Conservation (phyloP, 2,888 invertebrate genomes). For the Cephus nigrinus region DNA sequence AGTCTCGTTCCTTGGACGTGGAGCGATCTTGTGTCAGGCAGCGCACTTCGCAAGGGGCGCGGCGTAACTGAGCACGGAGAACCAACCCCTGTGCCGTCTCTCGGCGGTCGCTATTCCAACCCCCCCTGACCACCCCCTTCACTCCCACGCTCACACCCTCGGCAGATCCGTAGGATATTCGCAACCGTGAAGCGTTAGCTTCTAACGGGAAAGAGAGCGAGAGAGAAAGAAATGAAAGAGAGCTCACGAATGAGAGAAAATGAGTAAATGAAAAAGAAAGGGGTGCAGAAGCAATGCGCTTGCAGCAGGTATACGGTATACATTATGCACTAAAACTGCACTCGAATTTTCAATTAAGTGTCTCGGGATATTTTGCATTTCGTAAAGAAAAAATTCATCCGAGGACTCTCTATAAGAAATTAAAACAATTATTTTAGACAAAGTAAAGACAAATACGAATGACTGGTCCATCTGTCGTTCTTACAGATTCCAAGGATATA, state of each 20-base stretch:
- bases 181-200: not conserved
- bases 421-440: not conserved
- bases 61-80: slow-evolving; percentile 62
- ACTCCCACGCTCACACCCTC: slow-evolving; percentile 10
- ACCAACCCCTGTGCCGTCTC: slow-evolving; percentile 42
- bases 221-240: not conserved
- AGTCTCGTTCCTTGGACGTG: not conserved
- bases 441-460: not conserved
- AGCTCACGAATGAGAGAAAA: not conserved
- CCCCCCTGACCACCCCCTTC: slow-evolving; percentile 15
- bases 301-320: not conserved
- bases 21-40: slow-evolving; percentile 5
- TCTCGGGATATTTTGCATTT: not conserved
- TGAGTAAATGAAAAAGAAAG: not conserved
- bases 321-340: not conserved
- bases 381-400: not conserved
- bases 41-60: slow-evolving; percentile 65
- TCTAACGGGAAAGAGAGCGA: not conserved
- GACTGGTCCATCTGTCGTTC: not conserved
- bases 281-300: not conserved
- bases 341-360: not conserved
- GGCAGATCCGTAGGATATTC: not conserved
- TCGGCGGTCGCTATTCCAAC: slow-evolving; percentile 12
- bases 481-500: not conserved
- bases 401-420: not conserved